Conservation (phyloP, 2,113 vertebrate species). For the Halcyon senegalensis region DNA sequence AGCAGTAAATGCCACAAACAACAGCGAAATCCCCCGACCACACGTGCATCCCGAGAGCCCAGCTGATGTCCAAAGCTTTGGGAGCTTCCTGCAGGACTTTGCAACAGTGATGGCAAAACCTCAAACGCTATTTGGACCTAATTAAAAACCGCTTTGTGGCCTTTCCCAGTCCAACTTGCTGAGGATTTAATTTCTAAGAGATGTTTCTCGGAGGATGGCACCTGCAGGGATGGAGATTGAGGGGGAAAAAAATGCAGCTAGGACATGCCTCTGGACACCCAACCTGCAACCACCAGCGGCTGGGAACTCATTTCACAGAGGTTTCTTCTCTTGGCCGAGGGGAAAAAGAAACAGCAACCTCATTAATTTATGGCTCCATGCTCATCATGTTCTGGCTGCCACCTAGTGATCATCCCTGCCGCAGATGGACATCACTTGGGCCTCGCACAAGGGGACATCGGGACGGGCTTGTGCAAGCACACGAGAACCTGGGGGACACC, state of each 20-base stretch:
- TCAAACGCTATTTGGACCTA: neutral
- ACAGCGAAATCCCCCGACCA: neutral
- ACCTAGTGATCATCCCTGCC: neutral
- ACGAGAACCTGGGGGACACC: neutral
- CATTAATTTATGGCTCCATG: fast-evolving
- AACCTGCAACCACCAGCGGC: neutral
- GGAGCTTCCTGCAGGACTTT: neutral
- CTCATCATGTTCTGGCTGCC: neutral
- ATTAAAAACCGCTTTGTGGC: fast-evolving
- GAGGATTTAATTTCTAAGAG: neutral
- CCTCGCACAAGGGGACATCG: fast-evolving
- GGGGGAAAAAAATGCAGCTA: fast-evolving
- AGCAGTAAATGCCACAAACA: neutral
- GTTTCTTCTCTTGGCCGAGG: fast-evolving
- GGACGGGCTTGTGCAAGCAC: no score
- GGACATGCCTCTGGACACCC: fast-evolving
- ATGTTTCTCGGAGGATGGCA: neutral
- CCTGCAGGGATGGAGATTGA: neutral
- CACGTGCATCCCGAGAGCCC: fast-evolving
- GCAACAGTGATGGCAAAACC: neutral
- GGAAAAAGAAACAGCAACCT: fast-evolving
- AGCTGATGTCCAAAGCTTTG: neutral
- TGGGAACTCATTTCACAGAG: neutral
- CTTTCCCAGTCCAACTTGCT: neutral
- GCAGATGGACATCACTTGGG: fast-evolving